Evolutionary conservation across 2,113 vertebrate genomes (phyloP).

Genomic region (Anseranas semipalmata): DNA sequence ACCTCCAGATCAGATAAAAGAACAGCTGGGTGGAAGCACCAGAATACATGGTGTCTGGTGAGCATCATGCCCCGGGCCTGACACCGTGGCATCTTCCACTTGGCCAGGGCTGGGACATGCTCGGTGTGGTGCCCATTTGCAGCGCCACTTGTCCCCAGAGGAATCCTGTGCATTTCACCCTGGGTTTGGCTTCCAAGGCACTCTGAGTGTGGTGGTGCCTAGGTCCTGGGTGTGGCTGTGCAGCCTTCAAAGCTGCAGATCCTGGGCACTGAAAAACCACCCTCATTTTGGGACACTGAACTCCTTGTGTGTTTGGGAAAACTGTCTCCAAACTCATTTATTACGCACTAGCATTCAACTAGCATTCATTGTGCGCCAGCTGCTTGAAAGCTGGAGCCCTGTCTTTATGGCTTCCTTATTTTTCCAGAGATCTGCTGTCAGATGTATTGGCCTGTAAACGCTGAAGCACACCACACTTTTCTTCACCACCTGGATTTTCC

Average conservation of each 20-base stretch:
- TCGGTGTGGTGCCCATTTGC: neutral
- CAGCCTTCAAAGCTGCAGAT: neutral
- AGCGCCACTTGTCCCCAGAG: fast-evolving
- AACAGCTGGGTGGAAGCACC: neutral
- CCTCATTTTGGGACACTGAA: neutral
- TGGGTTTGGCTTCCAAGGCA: neutral
- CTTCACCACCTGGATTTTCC: neutral
- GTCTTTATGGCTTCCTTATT: neutral
- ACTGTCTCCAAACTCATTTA: neutral
- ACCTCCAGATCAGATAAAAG: neutral
- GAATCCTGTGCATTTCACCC: neutral
- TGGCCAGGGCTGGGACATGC: neutral
- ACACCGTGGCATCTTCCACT: fast-evolving
- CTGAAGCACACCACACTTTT: neutral
- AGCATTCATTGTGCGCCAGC: neutral
- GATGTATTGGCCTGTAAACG: neutral
- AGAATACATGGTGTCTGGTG: neutral
- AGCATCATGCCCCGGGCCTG: neutral
- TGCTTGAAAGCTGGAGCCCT: neutral
- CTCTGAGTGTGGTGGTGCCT: neutral
- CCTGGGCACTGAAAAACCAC: neutral
- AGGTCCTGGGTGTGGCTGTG: neutral
- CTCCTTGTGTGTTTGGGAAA: neutral
- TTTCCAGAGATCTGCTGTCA: neutral
- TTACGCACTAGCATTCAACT: neutral